Evolutionary conservation across 2,797 vertebrate genomes (phyloP).

Genomic region (Sebastes variabilis): DNA sequence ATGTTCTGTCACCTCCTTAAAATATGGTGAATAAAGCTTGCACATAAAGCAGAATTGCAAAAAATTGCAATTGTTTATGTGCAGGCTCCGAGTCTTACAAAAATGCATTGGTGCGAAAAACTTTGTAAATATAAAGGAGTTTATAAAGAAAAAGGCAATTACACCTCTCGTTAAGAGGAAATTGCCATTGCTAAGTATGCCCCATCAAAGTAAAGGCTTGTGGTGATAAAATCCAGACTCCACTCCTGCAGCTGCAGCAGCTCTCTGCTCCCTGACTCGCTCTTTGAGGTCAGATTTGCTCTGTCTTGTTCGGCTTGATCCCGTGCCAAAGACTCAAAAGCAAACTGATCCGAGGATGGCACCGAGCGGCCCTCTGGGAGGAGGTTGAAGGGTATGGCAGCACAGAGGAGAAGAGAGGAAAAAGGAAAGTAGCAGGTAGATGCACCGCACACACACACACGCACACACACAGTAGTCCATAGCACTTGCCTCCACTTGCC

Average conservation of each 20-base stretch:
- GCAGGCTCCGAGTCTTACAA: neutral
- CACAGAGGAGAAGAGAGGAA: slow-evolving; percentile 19
- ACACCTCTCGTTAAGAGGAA: slow-evolving; percentile 39
- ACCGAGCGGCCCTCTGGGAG: slow-evolving; percentile 72
- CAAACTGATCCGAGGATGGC: slow-evolving; percentile 74
- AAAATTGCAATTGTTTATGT: neutral
- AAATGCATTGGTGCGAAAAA: neutral
- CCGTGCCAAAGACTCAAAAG: slow-evolving; percentile 63
- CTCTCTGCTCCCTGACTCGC: slow-evolving; percentile 14
- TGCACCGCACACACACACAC: neutral
- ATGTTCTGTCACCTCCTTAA: neutral
- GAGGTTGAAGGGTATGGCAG: slow-evolving; percentile 61
- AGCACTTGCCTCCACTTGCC: slow-evolving; percentile 70
- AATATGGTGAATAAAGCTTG: neutral
- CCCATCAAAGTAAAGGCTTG: slow-evolving; percentile 59
- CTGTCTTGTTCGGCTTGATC: slow-evolving; percentile 55
- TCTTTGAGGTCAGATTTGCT: slow-evolving; percentile 64
- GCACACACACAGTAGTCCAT: neutral
- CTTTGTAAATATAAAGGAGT: slow-evolving; percentile 12
- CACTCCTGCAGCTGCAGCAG: slow-evolving; percentile 40
- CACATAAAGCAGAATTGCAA: neutral
- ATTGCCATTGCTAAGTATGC: slow-evolving; percentile 50
- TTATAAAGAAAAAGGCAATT: slow-evolving; percentile 46
- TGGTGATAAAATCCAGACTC: slow-evolving; percentile 56
- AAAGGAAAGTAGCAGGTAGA: neutral